A percentile compares a stretch with the other conserved stretches of the same genome.
phyloP scores from a whole-genome alignment of 2,888 invertebrate species.

The Augochlorella aurata region DNA sequence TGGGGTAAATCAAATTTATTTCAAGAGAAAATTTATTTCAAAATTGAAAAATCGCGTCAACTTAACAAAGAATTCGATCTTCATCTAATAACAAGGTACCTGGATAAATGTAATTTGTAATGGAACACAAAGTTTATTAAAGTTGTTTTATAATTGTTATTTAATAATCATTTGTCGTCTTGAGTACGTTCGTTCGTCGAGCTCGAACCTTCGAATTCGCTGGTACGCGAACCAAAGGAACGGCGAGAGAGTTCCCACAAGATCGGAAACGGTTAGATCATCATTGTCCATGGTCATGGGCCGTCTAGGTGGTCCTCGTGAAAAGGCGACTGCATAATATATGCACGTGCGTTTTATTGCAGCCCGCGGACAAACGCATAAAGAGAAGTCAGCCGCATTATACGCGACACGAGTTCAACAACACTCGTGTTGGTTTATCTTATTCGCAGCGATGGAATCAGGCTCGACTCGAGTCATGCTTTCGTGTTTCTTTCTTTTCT shows the following conservation, averaged over 20 bases:
- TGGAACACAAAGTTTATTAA: too few species aligned
- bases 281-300: constrained; percentile 55
- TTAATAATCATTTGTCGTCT: neutral
- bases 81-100: too few species aligned
- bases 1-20: too few species aligned
- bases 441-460: constrained; percentile 44
- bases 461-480: constrained; percentile 28
- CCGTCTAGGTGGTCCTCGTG: constrained; percentile 72
- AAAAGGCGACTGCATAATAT: constrained; percentile 72
- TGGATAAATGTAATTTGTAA: too few species aligned
- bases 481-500: neutral
- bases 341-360: constrained; percentile 72
- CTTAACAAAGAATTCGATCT: too few species aligned
- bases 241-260: constrained; percentile 41
- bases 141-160: too few species aligned
- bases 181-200: neutral
- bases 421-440: constrained; percentile 51
- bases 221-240: neutral
- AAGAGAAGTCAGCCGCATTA: constrained; percentile 52
- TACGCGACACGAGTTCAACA: constrained; percentile 60
- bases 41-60: too few species aligned
- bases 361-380: constrained; percentile 59
- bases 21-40: too few species aligned
- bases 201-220: neutral
- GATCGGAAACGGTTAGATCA: constrained; percentile 60